Conservation (phyloP, 2,797 vertebrate genomes). For the Columba guinea region DNA sequence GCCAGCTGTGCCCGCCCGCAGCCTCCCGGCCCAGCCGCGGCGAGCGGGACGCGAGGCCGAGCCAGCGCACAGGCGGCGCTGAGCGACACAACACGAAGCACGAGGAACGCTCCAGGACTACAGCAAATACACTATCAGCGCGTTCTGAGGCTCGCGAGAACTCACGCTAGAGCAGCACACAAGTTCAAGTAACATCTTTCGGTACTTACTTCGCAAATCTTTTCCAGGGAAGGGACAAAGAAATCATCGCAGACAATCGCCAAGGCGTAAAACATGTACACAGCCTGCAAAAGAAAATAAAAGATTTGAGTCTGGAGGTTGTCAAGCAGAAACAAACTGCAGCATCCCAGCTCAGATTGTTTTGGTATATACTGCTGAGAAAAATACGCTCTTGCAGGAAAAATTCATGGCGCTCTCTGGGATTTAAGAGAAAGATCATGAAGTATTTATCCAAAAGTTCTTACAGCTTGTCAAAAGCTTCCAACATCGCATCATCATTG, state of each 20-base stretch:
- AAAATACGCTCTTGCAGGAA: not conserved
- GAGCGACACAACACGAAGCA: not conserved
- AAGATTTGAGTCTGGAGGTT: not conserved
- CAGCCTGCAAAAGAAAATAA: slow-evolving; percentile 79
- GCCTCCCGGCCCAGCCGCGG: too few relatives aligned
- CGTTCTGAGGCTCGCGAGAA: not conserved
- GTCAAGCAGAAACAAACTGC: not conserved
- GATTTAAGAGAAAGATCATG: not conserved
- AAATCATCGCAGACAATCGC: slow-evolving; percentile 97
- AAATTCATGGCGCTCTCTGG: not conserved
- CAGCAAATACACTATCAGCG: not conserved
- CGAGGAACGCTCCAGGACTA: not conserved
- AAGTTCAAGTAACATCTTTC: not conserved
- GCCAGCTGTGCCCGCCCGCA: too few relatives aligned
- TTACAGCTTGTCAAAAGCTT: not conserved
- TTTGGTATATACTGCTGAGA: not conserved
- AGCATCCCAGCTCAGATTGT: not conserved
- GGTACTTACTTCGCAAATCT: slow-evolving; percentile 90
- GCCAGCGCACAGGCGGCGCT: fast-evolving
- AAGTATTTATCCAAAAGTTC: not conserved
- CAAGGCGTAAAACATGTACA: slow-evolving; percentile 97
- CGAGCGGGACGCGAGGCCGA: too few relatives aligned
- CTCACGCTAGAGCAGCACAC: not conserved
- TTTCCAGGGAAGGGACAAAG: slow-evolving; percentile 95
- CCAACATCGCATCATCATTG: not conserved